These are phyloP conservation scores for Anabacerthia variegaticeps DNA, from an alignment of 2,797 vertebrate species.

Conservation along the genomic window DNA sequence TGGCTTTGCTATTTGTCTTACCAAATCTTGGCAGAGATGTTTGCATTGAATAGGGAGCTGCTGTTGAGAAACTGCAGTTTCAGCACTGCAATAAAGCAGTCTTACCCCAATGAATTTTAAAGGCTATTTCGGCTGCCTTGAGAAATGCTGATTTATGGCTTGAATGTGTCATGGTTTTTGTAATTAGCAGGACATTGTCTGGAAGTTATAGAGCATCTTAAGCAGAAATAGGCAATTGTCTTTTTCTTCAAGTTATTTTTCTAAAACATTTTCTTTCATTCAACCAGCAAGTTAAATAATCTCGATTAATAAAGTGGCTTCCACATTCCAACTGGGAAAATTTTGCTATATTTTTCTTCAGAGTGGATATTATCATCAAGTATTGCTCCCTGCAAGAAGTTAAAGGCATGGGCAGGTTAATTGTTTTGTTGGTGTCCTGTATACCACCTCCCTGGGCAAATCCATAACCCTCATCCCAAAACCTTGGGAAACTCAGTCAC, in stretches of 20 bases:
- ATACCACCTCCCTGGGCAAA: background rate
- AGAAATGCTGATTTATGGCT: slow-evolving; percentile 27
- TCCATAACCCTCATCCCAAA: background rate
- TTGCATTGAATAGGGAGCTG: background rate
- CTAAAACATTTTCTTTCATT: background rate
- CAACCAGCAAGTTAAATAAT: background rate
- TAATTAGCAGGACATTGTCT: slow-evolving; percentile 19
- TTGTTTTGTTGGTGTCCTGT: background rate
- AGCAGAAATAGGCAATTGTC: background rate
- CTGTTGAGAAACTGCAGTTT: background rate
- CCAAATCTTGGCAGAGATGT: slow-evolving; percentile 12
- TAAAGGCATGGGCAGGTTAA: background rate
- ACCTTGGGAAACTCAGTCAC: background rate
- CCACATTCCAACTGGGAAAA: background rate
- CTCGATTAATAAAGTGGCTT: background rate
- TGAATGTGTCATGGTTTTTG: background rate
- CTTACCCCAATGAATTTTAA: background rate
- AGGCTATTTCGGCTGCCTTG: slow-evolving; percentile 5
- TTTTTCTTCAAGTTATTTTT: background rate
- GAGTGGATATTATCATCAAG: background rate
- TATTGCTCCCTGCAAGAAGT: background rate
- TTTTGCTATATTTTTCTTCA: background rate
- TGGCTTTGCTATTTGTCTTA: background rate
- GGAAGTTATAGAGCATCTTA: background rate
- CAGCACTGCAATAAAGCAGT: background rate